A percentile compares a stretch with the other conserved stretches of the same genome.
Evolutionary conservation across 2,797 vertebrate genomes (phyloP).

Genomic region (Lagodon rhomboides): DNA sequence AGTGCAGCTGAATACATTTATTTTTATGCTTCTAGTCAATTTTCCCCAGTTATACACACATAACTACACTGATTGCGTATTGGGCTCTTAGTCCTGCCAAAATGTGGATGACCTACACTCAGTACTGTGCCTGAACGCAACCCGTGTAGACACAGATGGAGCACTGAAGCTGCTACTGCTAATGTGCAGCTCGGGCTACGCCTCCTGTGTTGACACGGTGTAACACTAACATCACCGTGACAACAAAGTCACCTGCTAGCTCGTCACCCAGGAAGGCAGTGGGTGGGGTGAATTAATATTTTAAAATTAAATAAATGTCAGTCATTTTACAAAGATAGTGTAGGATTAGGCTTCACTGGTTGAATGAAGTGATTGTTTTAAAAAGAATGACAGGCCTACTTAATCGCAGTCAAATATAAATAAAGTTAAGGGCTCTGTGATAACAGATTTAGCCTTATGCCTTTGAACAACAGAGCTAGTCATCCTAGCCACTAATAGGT

Average conservation of each 20-base stretch:
- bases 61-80: not conserved
- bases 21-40: not conserved
- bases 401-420: constrained; percentile 5
- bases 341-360: not conserved
- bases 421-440: constrained; percentile 1
- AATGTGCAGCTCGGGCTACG: not conserved
- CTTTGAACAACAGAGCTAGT: constrained; percentile 56
- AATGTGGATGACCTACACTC: not conserved
- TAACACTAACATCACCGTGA: not conserved
- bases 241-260: constrained; percentile 6
- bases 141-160: not conserved
- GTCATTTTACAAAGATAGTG: not conserved
- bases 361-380: not conserved
- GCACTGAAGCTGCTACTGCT: not conserved
- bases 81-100: not conserved
- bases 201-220: not conserved
- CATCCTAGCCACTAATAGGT: constrained; percentile 46
- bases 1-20: not conserved
- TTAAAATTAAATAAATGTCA: not conserved
- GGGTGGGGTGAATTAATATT: not conserved
- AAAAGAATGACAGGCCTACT: not conserved
- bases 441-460: constrained; percentile 21
- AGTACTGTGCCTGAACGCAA: not conserved
- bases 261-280: not conserved
- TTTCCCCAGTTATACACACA: not conserved